Conservation (phyloP, 1,140 invertebrate species). For the Hesperophylax magnus region DNA sequence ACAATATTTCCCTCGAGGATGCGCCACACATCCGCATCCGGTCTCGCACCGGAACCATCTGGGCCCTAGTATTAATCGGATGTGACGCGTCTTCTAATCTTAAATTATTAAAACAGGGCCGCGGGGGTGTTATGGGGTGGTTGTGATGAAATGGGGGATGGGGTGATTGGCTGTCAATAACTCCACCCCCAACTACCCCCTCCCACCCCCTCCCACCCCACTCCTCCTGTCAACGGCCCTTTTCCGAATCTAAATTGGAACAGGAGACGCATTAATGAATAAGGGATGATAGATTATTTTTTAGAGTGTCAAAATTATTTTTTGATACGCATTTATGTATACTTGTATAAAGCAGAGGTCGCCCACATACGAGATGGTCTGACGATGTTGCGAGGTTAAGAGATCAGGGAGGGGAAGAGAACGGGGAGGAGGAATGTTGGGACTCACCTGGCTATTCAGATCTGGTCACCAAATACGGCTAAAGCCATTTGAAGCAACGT, state of each 20-base stretch:
- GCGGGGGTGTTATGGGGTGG: too few species aligned
- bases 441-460: too few species aligned
- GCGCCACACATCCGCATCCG: neutral
- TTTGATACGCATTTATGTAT: too few species aligned
- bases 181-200: neutral
- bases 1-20: neutral
- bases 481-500: too few species aligned
- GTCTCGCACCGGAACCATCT: neutral
- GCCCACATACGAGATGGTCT: too few species aligned
- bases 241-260: neutral
- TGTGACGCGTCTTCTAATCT: slow-evolving; percentile 16
- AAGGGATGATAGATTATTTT: slow-evolving; percentile 13
- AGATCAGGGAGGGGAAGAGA: too few species aligned
- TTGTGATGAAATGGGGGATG: neutral
- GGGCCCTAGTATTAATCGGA: neutral
- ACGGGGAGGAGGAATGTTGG: too few species aligned
- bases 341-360: too few species aligned
- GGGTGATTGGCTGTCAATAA: slow-evolving; percentile 35
- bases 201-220: neutral
- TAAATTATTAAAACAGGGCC: slow-evolving; percentile 26
- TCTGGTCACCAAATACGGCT: too few species aligned
- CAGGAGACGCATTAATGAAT: slow-evolving; percentile 2
- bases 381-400: too few species aligned
- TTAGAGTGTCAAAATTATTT: too few species aligned
- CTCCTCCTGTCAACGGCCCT: neutral